phyloP scores from a whole-genome alignment of 2,888 invertebrate genomes.

The Amphipoea lucens region DNA sequence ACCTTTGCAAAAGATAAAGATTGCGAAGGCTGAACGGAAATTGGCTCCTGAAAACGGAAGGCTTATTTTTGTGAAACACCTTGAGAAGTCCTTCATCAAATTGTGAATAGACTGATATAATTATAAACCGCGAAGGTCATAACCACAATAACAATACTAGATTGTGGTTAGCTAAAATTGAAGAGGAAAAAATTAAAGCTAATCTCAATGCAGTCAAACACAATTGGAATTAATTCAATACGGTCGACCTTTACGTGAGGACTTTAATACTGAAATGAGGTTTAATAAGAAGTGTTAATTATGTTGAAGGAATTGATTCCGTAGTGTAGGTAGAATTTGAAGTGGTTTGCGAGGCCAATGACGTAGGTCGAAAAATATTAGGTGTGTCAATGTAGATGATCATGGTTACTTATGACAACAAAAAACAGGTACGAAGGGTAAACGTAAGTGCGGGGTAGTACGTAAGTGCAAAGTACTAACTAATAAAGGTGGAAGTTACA shows the following conservation, averaged over 20 bases:
- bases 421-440: not conserved
- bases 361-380: not conserved
- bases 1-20: not conserved
- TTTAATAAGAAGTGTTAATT: slow-evolving; percentile 35
- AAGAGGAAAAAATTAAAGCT: not conserved
- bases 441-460: not conserved
- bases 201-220: slow-evolving; percentile 30
- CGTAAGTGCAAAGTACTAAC: not conserved
- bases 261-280: slow-evolving; percentile 38
- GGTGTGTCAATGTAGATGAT: not conserved
- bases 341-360: slow-evolving; percentile 1
- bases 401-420: not conserved
- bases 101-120: not conserved
- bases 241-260: slow-evolving; percentile 40
- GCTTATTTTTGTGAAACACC: no score
- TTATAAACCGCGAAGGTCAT: not conserved
- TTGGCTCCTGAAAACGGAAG: not conserved
- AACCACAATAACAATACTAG: not conserved
- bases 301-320: not conserved
- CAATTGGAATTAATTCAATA: slow-evolving; percentile 48
- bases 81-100: not conserved
- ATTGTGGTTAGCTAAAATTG: not conserved
- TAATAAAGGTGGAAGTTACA: no score
- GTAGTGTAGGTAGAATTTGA: slow-evolving; percentile 22
- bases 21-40: not conserved